A percentile compares a stretch with the other conserved stretches of the same genome.
Evolutionary conservation across 2,888 invertebrate genomes (phyloP).

Genomic region (Agrochola lota): DNA sequence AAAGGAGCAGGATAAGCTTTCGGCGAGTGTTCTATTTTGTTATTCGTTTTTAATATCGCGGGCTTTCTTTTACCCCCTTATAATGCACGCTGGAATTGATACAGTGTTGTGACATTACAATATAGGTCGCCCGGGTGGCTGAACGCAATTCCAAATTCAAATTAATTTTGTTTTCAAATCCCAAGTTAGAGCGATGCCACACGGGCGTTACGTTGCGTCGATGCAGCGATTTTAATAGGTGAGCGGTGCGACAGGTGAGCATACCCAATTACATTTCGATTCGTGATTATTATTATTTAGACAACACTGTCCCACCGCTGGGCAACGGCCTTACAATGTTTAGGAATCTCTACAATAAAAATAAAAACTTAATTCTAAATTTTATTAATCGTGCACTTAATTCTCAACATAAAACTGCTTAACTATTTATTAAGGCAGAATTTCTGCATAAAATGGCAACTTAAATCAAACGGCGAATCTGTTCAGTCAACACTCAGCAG

Average conservation of each 20-base stretch:
- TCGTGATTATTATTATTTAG: neutral
- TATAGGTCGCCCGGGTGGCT: neutral
- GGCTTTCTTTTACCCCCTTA: neutral
- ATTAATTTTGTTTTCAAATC: neutral
- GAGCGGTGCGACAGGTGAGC: too few species aligned
- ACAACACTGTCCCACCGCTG: neutral
- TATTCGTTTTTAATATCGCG: neutral
- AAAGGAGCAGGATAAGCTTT: too few species aligned
- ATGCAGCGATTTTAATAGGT: too few species aligned
- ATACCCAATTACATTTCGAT: too few species aligned
- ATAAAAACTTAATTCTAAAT: neutral
- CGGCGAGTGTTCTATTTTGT: too few species aligned
- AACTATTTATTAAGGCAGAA: neutral
- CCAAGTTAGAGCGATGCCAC: too few species aligned
- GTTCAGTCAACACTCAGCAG: conserved; percentile 19
- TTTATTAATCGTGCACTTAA: neutral
- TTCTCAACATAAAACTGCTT: neutral
- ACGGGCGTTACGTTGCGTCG: too few species aligned
- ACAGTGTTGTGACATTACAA: neutral
- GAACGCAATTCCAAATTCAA: conserved; percentile 24
- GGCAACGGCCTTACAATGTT: neutral
- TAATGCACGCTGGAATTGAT: neutral
- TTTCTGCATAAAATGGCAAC: conserved; percentile 6
- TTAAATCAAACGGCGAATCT: conserved; percentile 7
- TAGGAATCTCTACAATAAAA: neutral